Base-by-base conservation (phyloP, 2,797 vertebrate genomes). In the Microctenopoma steveboyesi region DNA sequence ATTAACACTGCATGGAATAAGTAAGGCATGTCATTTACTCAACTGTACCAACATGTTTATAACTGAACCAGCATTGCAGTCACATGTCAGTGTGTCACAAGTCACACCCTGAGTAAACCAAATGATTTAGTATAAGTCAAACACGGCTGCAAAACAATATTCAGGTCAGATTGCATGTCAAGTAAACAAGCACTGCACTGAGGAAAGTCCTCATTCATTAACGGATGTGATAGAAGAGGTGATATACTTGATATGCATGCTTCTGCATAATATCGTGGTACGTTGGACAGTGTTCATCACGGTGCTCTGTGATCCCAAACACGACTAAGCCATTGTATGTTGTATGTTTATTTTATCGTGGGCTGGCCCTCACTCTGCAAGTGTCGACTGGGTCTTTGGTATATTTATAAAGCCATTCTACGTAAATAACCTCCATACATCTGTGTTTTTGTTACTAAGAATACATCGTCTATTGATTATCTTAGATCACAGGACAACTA, bases 101-200 rank as follows among this genome's bases (percentile, higher is more conserved):
- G 82, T 46, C 86, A 82, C 88, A 87, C 72, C 91, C 83, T 0
- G 80, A 89, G 4, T 10, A 8, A 61, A 39, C 11, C 5, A 62
- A 45, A 4, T 43, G 7, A 16, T 66, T 69, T 3, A 39, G 35
- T 9, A 48, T 0, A 68, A 13, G 12, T 62, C 43, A 65, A 16
- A 30, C 14, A 15, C n/a, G 43, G 42, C 13, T 45, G 2, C 16
- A 22, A 22, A 22, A 25, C 46, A 42, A 8, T 69, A n/a, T 60
- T 47, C 3, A 47, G 12, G 4, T 60, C 16, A 64, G n/a, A 48
- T 37, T 15, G 11, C 3, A 55, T 18, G 22, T 0, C 33, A 14
- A 25, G 51, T 45, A 7, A n/a, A 7, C 4, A 14, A 25, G 57
- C 4, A 53, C 11, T n/a, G 4, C 13, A 46, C 49, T 28, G 43